Base-by-base conservation (phyloP, 2,888 invertebrate genomes). In the Phasia obesa region DNA sequence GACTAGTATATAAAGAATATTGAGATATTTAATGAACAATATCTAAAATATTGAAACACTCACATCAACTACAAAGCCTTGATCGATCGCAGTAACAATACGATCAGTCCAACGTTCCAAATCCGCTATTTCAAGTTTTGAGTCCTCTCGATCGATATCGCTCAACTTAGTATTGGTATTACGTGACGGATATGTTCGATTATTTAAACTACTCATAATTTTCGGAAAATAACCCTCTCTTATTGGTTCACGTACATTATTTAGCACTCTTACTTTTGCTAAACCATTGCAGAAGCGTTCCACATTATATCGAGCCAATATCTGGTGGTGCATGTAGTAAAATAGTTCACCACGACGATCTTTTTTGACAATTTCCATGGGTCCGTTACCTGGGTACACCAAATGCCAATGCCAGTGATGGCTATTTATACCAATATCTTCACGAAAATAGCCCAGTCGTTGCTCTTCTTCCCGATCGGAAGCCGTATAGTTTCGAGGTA, bases 341-440 rank as follows among this genome's bases (percentile, higher is more conserved):
- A 95, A 95, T 2, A 95, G 91, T 90, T 95, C 95, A 15, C 95
- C 95, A 49, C 95, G 93, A 79, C 95, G 93, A 89, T 95, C 94
- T 88, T 96, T 96, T 62, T 93, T 92, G 4, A 96, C 95, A 49
- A 96, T 93, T 49, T 92, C 90, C 15, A 88, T 87, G 19, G 93
- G 92, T 0, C 94, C 93, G 75, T 94, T 94, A 89, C 94, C 94
- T 0, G 97, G 96, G 89, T 97, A 97, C 1, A 97, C 96, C 85
- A 97, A 93, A 90, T 97, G 97, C 97, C 97, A 97, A 89, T 97
- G 97, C 97, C 97, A 97, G 89, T 97, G 97, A 90, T 97, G 97
- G 65, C 96, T 94, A 91, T 97, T 97, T 86, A 97, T 93, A 85
- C 96, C 96, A 81, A 96, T 92, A 90, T 97, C 97, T 89, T 97